Conservation (phyloP, 2,888 invertebrate genomes). For the Drosophila falleni region DNA sequence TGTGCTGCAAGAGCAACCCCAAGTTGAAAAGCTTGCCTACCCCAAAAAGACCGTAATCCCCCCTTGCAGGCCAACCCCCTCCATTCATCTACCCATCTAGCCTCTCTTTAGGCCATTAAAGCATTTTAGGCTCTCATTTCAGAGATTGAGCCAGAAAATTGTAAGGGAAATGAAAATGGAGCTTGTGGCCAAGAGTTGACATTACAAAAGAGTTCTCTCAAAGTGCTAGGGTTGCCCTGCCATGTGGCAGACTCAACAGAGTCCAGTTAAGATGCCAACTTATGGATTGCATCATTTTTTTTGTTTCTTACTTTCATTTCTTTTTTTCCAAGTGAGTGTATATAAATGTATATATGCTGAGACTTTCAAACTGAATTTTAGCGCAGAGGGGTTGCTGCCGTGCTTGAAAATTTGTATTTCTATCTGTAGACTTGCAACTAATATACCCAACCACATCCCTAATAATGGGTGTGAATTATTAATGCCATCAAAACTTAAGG, state of each 20-base stretch:
- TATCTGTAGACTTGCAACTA: neutral
- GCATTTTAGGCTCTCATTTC: slow-evolving; percentile 2
- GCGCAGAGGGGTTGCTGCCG: slow-evolving; percentile 8
- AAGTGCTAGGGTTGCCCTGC: slow-evolving; percentile 4
- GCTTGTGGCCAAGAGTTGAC: neutral
- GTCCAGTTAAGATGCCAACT: slow-evolving; percentile 13
- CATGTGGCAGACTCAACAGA: neutral
- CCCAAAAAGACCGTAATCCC: slow-evolving; percentile 4
- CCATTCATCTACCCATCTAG: neutral
- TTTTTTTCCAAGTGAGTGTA: neutral
- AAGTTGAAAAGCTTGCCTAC: slow-evolving; percentile 17
- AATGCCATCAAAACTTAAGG: slow-evolving; percentile 12
- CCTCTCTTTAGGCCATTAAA: slow-evolving; percentile 8
- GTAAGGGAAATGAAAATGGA: neutral
- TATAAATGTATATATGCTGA: neutral
- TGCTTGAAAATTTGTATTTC: neutral
- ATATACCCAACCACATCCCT: slow-evolving; percentile 7
- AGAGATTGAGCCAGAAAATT: neutral
- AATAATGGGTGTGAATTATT: slow-evolving; percentile 14
- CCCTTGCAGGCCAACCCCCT: neutral
- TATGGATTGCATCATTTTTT: slow-evolving; percentile 4
- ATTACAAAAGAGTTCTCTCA: neutral
- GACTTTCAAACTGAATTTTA: slow-evolving; percentile 1
- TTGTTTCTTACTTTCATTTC: neutral
- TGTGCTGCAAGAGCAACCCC: slow-evolving; percentile 22